Evolutionary conservation across 2,888 invertebrate species (phyloP), one percentile per base, ranked within the genome.

Genomic region (Prosapia bicincta): DNA sequence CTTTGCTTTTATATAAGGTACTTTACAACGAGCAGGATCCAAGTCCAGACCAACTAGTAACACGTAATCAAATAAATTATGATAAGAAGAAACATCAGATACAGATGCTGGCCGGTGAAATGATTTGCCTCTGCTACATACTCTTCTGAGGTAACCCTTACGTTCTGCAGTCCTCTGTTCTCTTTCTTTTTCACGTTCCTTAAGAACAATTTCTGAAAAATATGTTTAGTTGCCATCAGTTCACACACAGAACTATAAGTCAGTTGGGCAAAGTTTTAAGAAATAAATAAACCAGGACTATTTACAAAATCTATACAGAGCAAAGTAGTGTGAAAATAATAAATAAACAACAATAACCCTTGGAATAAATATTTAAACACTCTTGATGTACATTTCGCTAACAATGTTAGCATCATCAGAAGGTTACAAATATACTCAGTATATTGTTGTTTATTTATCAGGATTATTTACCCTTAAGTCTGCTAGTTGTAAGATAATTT

Each of bases 1-100:
- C 79, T 90, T 90, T 79, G 88, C 90, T 83, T 92, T 92, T 75
- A 93, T 89, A 83, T 92, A 92, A 1, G 92, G 91, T 82, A 88
- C 86, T 68, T 89, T 89, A 74, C 82, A 82, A 26, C 82, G 81
- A 15, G 81, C 81, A 0, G 87, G 88, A 85, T 89, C 89, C 81
- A 89, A 87, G 80, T 91, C 90, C 78, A 91, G 84, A 0, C 92
- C 93, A 28, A 93, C 90, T 76, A 93, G 84, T 13, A 93, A 81
- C 79, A 92, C 90, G 43, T 91, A 88, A 81, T 92, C 90, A 81
- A 93, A 93, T 70, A 93, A 81, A 6, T 89, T 79, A 15, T 79
- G 77, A 20, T 76, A 76, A 6, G 74, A 69, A 13, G 69, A 69
- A 54, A 20, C n/a, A 15, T 72, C 26, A 13, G 78, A 32, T 25